phyloP scores from a whole-genome alignment of 2,113 vertebrate genomes.

The Thamnaconus septentrionalis region DNA sequence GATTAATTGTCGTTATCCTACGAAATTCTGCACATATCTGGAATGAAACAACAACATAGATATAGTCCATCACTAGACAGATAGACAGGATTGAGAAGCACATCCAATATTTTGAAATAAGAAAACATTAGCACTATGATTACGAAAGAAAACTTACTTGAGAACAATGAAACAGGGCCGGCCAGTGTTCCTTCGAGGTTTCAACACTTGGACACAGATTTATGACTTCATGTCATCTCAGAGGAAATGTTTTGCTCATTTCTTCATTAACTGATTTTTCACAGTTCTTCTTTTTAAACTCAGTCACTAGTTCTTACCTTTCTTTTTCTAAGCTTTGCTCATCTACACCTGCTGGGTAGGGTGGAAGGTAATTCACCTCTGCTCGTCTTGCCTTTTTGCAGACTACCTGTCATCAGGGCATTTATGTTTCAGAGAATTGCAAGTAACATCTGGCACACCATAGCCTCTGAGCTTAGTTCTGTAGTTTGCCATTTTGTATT shows the following conservation, averaged over 20 bases:
- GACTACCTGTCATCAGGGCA: not conserved
- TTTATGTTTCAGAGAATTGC: slow-evolving; percentile 1
- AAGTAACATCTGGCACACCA: not conserved
- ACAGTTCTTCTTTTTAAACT: slow-evolving; percentile 1
- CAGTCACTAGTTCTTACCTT: not conserved
- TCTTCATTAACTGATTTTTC: not conserved
- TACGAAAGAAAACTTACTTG: slow-evolving; percentile 1
- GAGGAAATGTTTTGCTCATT: slow-evolving; percentile 4
- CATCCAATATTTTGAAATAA: not conserved
- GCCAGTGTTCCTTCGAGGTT: not conserved
- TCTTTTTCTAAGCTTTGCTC: not conserved
- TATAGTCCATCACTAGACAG: not conserved
- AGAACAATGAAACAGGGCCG: slow-evolving; percentile 1
- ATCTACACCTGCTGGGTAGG: not conserved
- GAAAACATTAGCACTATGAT: not conserved
- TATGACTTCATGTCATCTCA: not conserved
- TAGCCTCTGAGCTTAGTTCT: slow-evolving; percentile 3
- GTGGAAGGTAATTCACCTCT: slow-evolving; percentile 1
- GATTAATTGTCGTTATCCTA: not conserved
- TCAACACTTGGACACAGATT: slow-evolving; percentile 1
- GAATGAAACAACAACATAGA: slow-evolving; percentile 1
- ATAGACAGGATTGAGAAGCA: not conserved
- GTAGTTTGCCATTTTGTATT: slow-evolving; percentile 3
- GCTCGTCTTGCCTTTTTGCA: slow-evolving; percentile 4
- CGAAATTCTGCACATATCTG: slow-evolving; percentile 13